Conservation (phyloP, 2,888 invertebrate genomes). For the Caenorhabditis imperialis region DNA sequence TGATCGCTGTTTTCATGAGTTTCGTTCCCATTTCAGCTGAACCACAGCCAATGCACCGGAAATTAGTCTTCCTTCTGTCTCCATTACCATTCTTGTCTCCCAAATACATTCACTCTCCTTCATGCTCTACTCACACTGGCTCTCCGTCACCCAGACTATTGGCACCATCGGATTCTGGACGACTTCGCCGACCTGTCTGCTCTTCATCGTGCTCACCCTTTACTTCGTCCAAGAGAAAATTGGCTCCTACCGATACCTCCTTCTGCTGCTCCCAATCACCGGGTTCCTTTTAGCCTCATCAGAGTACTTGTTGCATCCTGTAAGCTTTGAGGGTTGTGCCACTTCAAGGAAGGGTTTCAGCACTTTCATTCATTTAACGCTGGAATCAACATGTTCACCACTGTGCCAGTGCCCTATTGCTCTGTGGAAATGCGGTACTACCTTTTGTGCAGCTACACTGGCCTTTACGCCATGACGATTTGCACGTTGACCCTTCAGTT, state of each 20-base stretch:
- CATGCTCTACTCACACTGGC: not conserved
- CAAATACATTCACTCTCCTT: too few relatives aligned
- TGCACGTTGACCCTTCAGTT: not conserved
- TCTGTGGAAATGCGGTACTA: not conserved
- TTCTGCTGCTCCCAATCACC: not conserved
- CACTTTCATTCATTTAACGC: constrained; percentile 1
- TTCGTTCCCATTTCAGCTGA: too few relatives aligned
- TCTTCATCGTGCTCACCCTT: constrained; percentile 3
- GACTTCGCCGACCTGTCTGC: not conserved
- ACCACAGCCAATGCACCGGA: too few relatives aligned
- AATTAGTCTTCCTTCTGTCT: too few relatives aligned
- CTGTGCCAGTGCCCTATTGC: not conserved
- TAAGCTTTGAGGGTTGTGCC: not conserved
- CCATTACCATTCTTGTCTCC: too few relatives aligned
- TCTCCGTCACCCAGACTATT: not conserved
- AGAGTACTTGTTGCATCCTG: constrained; percentile 2
- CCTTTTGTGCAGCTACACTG: not conserved
- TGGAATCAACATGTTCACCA: not conserved
- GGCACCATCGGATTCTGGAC: not conserved
- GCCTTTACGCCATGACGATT: not conserved
- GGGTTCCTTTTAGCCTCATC: constrained; percentile 4
- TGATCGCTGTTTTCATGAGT: too few relatives aligned
- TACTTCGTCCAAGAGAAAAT: constrained; percentile 6
- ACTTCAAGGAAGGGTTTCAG: not conserved
- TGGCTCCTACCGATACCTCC: not conserved